These are phyloP conservation scores for Heteromyza rotundicornis DNA, from an alignment of 2,888 invertebrate species.

Conservation along the genomic window DNA sequence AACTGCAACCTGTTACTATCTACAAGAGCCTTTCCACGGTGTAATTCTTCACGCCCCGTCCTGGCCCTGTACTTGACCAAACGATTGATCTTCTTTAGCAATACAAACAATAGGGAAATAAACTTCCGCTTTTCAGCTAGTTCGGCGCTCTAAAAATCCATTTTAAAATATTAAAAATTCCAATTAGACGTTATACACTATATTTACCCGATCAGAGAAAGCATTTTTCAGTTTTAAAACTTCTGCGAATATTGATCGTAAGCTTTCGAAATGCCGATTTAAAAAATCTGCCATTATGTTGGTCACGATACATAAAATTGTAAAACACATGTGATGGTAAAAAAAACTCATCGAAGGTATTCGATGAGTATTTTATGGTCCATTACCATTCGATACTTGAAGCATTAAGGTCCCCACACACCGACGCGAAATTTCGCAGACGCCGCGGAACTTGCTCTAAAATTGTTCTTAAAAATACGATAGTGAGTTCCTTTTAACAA, in stretches of 20 bases:
- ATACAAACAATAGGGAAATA: conserved; percentile 78
- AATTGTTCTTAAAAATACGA: too few relatives aligned
- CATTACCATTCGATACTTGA: too few relatives aligned
- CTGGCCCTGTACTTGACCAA: conserved; percentile 88
- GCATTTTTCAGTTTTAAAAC: conserved; percentile 72
- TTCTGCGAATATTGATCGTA: conserved; percentile 72
- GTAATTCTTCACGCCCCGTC: conserved; percentile 79
- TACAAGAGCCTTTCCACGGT: conserved; percentile 84
- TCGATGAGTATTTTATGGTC: too few relatives aligned
- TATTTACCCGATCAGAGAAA: conserved; percentile 64
- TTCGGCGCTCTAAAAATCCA: conserved; percentile 66
- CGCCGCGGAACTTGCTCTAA: too few relatives aligned
- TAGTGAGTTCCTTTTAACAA: too few relatives aligned
- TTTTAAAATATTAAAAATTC: conserved; percentile 17
- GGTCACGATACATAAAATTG: too few relatives aligned
- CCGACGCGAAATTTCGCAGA: too few relatives aligned
- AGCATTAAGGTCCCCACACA: too few relatives aligned
- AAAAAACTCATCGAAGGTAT: too few relatives aligned
- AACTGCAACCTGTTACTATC: conserved; percentile 89
- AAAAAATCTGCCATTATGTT: conserved; percentile 39
- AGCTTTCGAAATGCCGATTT: conserved; percentile 67
- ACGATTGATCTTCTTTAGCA: conserved; percentile 87
- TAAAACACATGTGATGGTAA: too few relatives aligned
- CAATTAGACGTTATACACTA: neutral
- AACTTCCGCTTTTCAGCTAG: conserved; percentile 74